These are phyloP conservation scores for Rhynchomys soricoides DNA, from an alignment of 2,113 vertebrate species.

Conservation along the genomic window DNA sequence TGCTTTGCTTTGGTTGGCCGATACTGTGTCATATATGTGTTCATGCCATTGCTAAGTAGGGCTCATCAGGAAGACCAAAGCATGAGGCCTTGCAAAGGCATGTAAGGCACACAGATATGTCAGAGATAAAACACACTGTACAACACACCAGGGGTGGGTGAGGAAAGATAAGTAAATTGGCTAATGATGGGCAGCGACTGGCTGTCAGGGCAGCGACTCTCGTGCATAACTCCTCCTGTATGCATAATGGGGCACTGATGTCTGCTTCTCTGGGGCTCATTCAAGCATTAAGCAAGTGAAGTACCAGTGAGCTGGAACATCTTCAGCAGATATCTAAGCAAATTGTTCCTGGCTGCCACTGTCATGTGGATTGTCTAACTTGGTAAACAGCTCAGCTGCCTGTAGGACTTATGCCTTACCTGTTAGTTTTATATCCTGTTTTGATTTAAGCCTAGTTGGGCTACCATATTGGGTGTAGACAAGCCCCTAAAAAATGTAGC, in stretches of 20 bases:
- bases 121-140: not conserved
- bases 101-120: not conserved
- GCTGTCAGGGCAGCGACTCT: not conserved
- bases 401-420: not conserved
- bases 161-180: not conserved
- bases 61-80: not conserved
- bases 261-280: constrained; percentile 45
- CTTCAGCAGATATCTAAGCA: constrained; percentile 62
- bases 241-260: not conserved
- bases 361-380: constrained; percentile 37
- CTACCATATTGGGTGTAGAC: not conserved
- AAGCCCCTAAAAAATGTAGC: rapidly evolving
- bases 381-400: not conserved
- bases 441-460: not conserved
- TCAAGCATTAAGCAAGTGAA: not conserved
- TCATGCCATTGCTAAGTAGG: rapidly evolving
- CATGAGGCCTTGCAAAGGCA: not conserved
- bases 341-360: constrained; percentile 10
- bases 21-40: rapidly evolving
- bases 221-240: not conserved
- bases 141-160: not conserved
- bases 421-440: not conserved
- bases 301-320: constrained; percentile 49
- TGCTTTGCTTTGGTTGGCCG: not conserved
- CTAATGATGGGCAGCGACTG: not conserved